A percentile compares a stretch with the other conserved stretches of the same genome.
Evolutionary conservation across 2,888 invertebrate species (phyloP).

Genomic region (Cephus nigrinus): DNA sequence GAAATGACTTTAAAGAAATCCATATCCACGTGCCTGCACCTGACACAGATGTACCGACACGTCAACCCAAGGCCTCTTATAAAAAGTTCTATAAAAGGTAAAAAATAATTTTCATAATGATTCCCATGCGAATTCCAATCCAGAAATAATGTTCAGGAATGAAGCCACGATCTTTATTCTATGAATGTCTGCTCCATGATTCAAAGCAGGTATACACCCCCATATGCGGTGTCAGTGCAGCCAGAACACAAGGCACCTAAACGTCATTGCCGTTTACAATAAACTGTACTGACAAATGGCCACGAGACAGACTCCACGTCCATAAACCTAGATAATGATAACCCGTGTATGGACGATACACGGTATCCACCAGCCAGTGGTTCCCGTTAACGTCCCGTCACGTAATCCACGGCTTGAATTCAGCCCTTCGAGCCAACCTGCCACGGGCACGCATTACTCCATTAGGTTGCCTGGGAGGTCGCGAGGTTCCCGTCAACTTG

Average conservation of each 20-base stretch:
- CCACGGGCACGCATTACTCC: slow-evolving; percentile 48
- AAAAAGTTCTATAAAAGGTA: not conserved
- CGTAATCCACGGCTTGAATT: slow-evolving; percentile 31
- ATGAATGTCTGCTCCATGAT: not conserved
- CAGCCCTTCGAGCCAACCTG: slow-evolving; percentile 32
- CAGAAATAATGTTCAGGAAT: too few relatives aligned
- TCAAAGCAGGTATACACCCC: not conserved
- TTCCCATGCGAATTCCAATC: too few relatives aligned
- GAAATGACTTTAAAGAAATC: too few relatives aligned
- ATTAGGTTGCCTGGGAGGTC: slow-evolving; percentile 37
- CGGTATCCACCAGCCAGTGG: slow-evolving; percentile 26
- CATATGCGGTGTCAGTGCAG: not conserved
- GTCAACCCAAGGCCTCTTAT: not conserved
- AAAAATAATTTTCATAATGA: not conserved
- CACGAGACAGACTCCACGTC: slow-evolving; percentile 11
- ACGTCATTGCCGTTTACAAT: slow-evolving; percentile 24
- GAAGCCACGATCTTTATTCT: not conserved
- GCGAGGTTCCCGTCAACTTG: not conserved
- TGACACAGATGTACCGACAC: not conserved
- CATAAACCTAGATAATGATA: slow-evolving; percentile 44
- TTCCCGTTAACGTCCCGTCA: slow-evolving; percentile 40
- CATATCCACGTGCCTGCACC: not conserved
- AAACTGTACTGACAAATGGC: slow-evolving; percentile 18
- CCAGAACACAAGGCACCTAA: slow-evolving; percentile 9
- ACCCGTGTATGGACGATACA: slow-evolving; percentile 30